These are phyloP conservation scores for Oreochromis tanganicae DNA, from an alignment of 2,113 vertebrate species.

Conservation along the genomic window DNA sequence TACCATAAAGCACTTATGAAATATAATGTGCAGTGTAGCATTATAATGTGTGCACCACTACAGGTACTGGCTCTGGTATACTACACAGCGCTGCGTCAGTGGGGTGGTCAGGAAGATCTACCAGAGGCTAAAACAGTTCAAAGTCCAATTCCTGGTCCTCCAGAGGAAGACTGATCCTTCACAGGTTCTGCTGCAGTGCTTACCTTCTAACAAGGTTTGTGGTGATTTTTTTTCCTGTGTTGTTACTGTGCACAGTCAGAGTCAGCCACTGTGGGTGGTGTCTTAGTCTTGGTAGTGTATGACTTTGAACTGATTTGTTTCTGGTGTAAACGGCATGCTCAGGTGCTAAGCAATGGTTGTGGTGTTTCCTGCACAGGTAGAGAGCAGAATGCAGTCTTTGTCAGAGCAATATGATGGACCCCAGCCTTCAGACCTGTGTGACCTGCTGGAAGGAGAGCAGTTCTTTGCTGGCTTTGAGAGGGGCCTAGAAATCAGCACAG, in stretches of 20 bases:
- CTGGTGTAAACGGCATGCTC: neutral
- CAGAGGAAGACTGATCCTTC: constrained; percentile 87
- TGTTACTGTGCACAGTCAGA: neutral
- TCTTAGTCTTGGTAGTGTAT: neutral
- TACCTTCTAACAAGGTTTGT: constrained; percentile 83
- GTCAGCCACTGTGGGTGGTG: neutral
- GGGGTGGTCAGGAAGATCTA: constrained; percentile 85
- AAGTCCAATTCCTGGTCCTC: constrained; percentile 88
- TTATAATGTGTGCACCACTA: neutral
- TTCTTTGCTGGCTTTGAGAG: constrained; percentile 94
- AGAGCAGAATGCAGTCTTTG: constrained; percentile 78
- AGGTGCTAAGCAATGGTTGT: neutral
- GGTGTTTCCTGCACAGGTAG: constrained; percentile 66
- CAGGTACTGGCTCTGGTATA: constrained; percentile 99
- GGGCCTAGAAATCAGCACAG: constrained; percentile 84
- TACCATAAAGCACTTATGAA: neutral
- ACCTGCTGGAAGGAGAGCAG: constrained; percentile 92
- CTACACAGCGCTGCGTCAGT: constrained; percentile 81
- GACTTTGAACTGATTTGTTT: neutral
- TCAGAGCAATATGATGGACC: constrained; percentile 84
- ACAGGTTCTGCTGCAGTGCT: constrained; percentile 90
- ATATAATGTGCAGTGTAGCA: constrained; percentile 26
- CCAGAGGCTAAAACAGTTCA: constrained; percentile 84
- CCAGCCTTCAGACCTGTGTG: constrained; percentile 90
- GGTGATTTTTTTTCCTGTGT: neutral